Base-by-base conservation (phyloP, 2,113 vertebrate genomes). In the Clarias macrocephalus region DNA sequence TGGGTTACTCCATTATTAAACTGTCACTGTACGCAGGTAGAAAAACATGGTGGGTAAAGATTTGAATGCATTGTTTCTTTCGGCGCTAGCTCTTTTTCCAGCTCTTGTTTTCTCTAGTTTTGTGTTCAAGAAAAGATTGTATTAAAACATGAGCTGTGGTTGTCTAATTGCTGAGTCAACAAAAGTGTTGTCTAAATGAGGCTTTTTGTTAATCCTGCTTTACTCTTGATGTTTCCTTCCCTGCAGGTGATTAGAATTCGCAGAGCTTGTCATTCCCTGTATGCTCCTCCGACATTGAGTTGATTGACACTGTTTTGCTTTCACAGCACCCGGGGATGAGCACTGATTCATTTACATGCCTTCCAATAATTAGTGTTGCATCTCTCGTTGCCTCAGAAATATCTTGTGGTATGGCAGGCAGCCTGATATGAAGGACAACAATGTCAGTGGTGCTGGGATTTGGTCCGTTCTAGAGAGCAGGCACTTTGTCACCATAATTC, bases 401-500 rank as follows among this genome's bases (percentile, higher is more conserved):
- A 88, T 88, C 85, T n/a, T 65, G 57, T 63, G 70, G 60, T 59
- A 25, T 54, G 65, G 87, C 56, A 54, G 86, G 88, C 65, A 87
- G 90, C 88, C 65, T 83, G 57, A 86, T 84, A 62, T 84, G 80
- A 87, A 90, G 91, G 87, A 90, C 87, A 90, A 82, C 80, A 11
- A 70, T 79, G 82, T 87, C 85, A 87, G 83, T 88, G 89, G 73
- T 85, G 52, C 76, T 91, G 79, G 79, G 85, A 75, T 92, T 90
- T 87, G 66, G 88, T 90, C 83, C 52, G 37, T 82, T 19, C 23
- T 82, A 33, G 68, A 70, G 87, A 83, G 65, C 85, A 76, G 87
- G 87, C 73, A 84, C 87, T 89, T 80, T 82, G 89, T 91, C 91
- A 84, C 81, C 80, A 62, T 93, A 92, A 94, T 92, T 89, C 85